Evolutionary conservation across 2,888 invertebrate genomes (phyloP).

Genomic region (Tortricodes alternella): DNA sequence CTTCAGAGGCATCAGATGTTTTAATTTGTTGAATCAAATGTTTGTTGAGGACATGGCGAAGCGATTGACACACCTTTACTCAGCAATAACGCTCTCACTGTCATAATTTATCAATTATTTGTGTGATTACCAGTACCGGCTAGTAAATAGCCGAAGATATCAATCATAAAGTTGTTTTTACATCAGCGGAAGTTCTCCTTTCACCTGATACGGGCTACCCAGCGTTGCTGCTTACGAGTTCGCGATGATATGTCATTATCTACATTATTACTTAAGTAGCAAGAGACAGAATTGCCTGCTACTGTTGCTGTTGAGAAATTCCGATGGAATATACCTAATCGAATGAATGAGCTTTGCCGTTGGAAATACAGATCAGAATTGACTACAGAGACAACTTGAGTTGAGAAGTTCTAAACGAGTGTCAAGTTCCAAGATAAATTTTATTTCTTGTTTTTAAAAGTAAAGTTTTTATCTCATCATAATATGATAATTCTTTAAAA

Average conservation of each 20-base stretch:
- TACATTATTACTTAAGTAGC: neutral
- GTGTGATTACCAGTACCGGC: no score
- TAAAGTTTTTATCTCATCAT: no score
- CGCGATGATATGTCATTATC: neutral
- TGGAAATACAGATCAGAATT: neutral
- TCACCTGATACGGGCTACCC: constrained; percentile 27
- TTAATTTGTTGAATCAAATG: no score
- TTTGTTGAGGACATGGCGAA: no score
- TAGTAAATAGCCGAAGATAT: neutral
- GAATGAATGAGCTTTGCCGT: neutral
- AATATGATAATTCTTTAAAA: no score
- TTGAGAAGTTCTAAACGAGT: neutral
- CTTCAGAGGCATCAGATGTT: no score
- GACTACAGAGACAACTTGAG: neutral
- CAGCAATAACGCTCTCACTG: no score
- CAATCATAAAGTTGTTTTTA: constrained; percentile 18
- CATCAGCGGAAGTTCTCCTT: constrained; percentile 31
- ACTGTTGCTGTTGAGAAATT: neutral
- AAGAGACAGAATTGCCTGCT: neutral
- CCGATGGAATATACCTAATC: neutral
- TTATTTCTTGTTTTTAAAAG: no score
- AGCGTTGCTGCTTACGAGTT: neutral
- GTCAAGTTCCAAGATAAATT: neutral
- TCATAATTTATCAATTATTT: no score
- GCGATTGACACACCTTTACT: no score